Evolutionary conservation across 2,888 invertebrate genomes (phyloP).

Genomic region (Poecilus cupreus): DNA sequence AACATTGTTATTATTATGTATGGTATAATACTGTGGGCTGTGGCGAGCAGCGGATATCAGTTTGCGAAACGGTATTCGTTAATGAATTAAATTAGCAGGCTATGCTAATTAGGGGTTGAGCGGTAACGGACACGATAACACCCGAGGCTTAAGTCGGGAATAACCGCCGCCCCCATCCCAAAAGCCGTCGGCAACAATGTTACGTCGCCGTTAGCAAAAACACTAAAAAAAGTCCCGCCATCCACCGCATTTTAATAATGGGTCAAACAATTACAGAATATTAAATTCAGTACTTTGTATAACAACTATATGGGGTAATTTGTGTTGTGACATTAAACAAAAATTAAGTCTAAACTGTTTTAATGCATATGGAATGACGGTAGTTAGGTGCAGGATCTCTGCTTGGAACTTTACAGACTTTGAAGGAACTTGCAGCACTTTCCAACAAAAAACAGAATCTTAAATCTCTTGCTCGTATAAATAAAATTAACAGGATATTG

Average conservation of each 20-base stretch:
- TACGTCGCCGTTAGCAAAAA: conserved; percentile 21
- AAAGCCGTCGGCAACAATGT: conserved; percentile 10
- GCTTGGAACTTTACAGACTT: neutral
- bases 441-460: neutral
- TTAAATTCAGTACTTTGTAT: conserved; percentile 46
- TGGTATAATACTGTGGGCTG: neutral
- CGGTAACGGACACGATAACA: conserved; percentile 54
- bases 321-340: conserved; percentile 52
- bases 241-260: conserved; percentile 51
- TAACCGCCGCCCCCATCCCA: conserved; percentile 1
- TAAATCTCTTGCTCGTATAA: neutral
- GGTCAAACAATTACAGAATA: conserved; percentile 53
- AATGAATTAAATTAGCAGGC: conserved; percentile 56
- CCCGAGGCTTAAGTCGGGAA: conserved; percentile 42
- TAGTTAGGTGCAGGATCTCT: conserved; percentile 9
- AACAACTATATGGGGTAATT: conserved; percentile 31
- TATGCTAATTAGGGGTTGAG: conserved; percentile 52
- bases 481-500: neutral
- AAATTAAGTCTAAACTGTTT: conserved; percentile 53
- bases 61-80: conserved; percentile 37
- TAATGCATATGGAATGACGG: conserved; percentile 54
- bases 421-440: neutral
- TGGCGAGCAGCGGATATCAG: conserved; percentile 42
- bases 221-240: neutral
- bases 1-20: conserved; percentile 19